These are phyloP conservation scores for Pituophis catenifer DNA, from an alignment of 2,113 vertebrate species.

Conservation along the genomic window DNA sequence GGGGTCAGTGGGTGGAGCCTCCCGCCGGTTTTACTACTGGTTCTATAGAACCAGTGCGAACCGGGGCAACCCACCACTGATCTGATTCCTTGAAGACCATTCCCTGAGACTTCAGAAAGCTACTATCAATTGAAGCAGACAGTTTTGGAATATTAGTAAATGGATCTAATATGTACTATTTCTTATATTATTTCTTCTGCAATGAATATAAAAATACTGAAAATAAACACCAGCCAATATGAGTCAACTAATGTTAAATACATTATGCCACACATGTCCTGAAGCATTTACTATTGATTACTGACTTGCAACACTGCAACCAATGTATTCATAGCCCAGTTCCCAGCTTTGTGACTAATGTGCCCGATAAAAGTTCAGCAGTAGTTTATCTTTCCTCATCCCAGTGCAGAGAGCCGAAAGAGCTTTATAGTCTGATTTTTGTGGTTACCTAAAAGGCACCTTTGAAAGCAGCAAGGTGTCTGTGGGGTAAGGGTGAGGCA, in stretches of 20 bases:
- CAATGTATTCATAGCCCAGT: not conserved
- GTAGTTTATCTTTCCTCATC: not conserved
- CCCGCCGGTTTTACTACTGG: too few species aligned
- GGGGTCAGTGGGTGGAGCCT: too few species aligned
- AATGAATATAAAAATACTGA: not conserved
- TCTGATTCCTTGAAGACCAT: not conserved
- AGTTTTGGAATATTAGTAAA: not conserved
- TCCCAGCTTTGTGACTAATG: not conserved
- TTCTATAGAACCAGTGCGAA: too few species aligned
- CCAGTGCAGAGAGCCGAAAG: not conserved
- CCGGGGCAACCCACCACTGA: too few species aligned
- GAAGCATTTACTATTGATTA: not conserved
- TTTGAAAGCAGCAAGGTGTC: not conserved
- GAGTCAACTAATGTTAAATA: not conserved
- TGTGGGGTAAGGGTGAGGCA: not conserved
- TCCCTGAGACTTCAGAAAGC: not conserved
- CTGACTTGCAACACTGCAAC: not conserved
- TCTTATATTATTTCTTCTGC: not conserved
- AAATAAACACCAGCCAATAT: not conserved
- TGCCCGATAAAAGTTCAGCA: not conserved
- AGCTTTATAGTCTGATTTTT: not conserved
- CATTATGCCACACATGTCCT: not conserved
- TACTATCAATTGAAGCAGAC: not conserved
- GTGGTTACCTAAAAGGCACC: not conserved
- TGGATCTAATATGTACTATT: not conserved